Conservation (phyloP, 2,113 vertebrate genomes). For the Tupaia tana region DNA sequence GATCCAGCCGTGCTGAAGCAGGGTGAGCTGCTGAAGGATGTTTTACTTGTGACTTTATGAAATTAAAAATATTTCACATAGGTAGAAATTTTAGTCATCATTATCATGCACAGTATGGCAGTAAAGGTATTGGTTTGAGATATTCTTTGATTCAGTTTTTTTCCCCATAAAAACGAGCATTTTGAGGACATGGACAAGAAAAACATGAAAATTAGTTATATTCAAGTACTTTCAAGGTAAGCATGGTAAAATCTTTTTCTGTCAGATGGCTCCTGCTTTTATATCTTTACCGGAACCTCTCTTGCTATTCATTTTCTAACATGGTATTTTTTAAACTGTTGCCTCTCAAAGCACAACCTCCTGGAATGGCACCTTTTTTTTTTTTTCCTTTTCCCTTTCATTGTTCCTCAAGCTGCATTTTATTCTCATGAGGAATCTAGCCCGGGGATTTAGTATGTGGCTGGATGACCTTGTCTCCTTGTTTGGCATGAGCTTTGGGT, state of each 20-base stretch:
- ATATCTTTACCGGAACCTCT: neutral
- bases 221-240: neutral
- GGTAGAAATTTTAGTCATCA: neutral
- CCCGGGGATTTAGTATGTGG: neutral
- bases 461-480: neutral
- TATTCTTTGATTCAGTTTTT: slow-evolving; percentile 4
- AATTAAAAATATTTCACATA: neutral
- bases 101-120: neutral
- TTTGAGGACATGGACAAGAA: slow-evolving; percentile 1
- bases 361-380: neutral
- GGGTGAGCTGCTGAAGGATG: slow-evolving; percentile 84
- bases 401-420: neutral
- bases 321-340: neutral
- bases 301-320: slow-evolving; percentile 5
- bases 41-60: neutral
- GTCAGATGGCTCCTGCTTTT: neutral
- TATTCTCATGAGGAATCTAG: neutral
- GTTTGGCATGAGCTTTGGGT: neutral
- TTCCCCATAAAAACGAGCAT: neutral
- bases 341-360: neutral
- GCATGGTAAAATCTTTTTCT: neutral
- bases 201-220: neutral
- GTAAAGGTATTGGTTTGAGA: neutral
- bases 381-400: rapidly evolving
- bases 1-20: slow-evolving; percentile 89